Base-by-base conservation (phyloP, 2,888 invertebrate species). In the Apotomis capreana region DNA sequence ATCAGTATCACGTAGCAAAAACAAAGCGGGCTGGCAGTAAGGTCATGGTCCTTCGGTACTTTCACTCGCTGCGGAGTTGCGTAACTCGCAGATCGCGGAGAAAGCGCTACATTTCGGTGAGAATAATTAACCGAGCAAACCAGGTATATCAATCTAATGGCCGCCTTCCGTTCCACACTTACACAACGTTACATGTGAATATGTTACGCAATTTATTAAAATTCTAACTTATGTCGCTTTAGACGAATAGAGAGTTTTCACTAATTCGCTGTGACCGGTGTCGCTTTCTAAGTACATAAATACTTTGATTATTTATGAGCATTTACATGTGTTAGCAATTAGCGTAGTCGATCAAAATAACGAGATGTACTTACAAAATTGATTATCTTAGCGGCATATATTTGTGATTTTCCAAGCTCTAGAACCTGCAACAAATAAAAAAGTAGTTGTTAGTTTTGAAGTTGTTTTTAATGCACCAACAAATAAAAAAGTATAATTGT, bases 371-470 rank as follows among this genome's bases (percentile, higher is more conserved):
- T 77, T 76, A 78, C 75, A 71, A 74, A 46, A 62, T 67, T 70
- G 82, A 72, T 82, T 86, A 86, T 90, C 82, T 89, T 76, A 87
- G 92, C 89, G 89, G 83, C 93, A 93, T 93, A 92, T 86, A 92
- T 88, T 86, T 79, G 80, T 81, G 81, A 81, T 80, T 79, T 77
- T 76, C 76, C 80, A 77, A 80, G 82, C 76, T 77, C 82, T 86
- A 87, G 87, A 89, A 89, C 84, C 92, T 93, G 91, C 37, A 93
- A 92, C 85, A 90, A 88, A 70, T 77, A 71, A 15, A 80, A 73
- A 9, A 73, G 64, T 69, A 76, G 65, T 62, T 37, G 49, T 54
- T 72, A 58, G 64, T 74, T 74, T 69, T 70, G 63, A 12, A 54
- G 57, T 57, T 26, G 1, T 52, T 46, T 46, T 3, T 46, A 46